Evolutionary conservation across 2,797 vertebrate genomes (phyloP).

Genomic region (Pseudopleuronectes americanus): DNA sequence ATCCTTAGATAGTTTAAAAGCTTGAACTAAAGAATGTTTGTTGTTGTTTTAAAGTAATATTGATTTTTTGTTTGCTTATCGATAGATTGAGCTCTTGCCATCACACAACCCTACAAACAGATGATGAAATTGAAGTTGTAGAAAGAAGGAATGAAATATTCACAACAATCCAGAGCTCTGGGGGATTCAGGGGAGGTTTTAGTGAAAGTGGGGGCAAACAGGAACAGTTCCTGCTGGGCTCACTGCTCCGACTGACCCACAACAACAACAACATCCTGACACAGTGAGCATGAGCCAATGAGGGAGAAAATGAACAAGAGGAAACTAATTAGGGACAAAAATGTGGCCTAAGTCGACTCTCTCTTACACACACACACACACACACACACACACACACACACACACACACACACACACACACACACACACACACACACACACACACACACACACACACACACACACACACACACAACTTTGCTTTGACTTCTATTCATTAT

Average conservation of each 20-base stretch:
- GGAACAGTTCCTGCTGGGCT: neutral
- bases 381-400: too few species aligned
- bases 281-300: conserved; percentile 2
- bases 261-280: conserved; percentile 1
- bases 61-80: neutral
- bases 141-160: neutral
- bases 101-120: neutral
- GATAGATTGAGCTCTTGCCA: neutral
- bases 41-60: neutral
- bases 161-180: neutral
- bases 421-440: neutral
- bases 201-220: conserved; percentile 7
- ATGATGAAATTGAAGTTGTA: neutral
- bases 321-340: conserved; percentile 1
- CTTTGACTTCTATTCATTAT: too few species aligned
- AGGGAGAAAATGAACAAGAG: neutral
- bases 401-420: neutral
- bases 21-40: neutral
- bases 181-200: neutral
- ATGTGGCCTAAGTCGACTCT: too few species aligned
- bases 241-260: neutral
- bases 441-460: neutral
- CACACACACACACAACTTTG: too few species aligned
- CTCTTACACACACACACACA: neutral
- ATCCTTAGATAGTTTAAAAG: neutral